phyloP scores from a whole-genome alignment of 2,113 vertebrate species.

The Theropithecus gelada region DNA sequence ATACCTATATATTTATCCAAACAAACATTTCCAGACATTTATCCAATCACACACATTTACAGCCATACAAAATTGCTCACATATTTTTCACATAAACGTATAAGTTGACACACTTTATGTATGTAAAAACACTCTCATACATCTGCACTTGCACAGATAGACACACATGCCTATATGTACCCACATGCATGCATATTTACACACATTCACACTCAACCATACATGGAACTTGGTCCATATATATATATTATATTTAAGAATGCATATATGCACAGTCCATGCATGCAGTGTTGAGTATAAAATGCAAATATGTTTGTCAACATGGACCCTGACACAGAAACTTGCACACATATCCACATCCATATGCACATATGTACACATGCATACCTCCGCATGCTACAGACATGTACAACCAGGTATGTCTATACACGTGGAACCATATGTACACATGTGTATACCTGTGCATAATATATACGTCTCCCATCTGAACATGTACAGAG shows the following conservation, averaged over 20 bases:
- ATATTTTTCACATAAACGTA: neutral
- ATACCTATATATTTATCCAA: fast-evolving
- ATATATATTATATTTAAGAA: neutral
- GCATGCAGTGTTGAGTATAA: neutral
- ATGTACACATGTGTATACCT: neutral
- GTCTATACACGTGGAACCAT: neutral
- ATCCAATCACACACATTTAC: no score
- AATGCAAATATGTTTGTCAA: no score
- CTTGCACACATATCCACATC: neutral
- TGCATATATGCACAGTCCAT: fast-evolving
- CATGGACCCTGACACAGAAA: neutral
- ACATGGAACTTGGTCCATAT: fast-evolving
- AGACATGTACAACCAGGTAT: neutral
- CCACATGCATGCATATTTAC: no score
- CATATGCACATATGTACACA: neutral
- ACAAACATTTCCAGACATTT: fast-evolving
- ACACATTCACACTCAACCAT: neutral
- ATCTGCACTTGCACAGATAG: neutral
- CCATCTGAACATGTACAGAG: fast-evolving
- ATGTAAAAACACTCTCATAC: neutral
- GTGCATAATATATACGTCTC: neutral
- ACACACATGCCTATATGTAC: neutral
- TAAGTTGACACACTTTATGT: neutral
- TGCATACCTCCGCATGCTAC: neutral
- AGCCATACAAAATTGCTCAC: neutral